Conservation (phyloP, 2,797 vertebrate genomes). For the Pelochelys cantorii region DNA sequence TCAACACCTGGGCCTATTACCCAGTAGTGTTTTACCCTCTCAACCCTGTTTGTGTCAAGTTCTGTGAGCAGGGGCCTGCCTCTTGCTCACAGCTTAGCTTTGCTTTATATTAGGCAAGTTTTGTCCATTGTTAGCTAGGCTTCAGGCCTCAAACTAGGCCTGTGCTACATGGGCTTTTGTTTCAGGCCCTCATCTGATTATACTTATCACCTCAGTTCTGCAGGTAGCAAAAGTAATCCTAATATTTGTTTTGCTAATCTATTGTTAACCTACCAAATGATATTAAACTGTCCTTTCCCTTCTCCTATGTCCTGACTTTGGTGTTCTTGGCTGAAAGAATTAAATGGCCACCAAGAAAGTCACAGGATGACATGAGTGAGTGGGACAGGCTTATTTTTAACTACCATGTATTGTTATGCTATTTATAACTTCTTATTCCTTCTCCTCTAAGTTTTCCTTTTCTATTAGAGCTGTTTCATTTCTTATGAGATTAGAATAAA, state of each 20-base stretch:
- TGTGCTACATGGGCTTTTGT: too few species aligned
- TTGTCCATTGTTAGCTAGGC: too few species aligned
- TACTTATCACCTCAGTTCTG: rapidly evolving
- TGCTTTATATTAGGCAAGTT: too few species aligned
- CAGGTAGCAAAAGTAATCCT: rapidly evolving
- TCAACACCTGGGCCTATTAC: too few species aligned
- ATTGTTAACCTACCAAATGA: background rate
- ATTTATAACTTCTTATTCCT: background rate
- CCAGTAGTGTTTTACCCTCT: too few species aligned
- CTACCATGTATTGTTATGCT: rapidly evolving
- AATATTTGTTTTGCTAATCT: background rate
- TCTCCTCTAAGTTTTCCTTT: background rate
- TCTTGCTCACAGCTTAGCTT: too few species aligned
- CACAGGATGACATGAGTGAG: background rate
- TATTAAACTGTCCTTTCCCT: rapidly evolving
- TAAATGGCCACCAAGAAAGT: background rate
- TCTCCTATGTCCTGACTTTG: background rate
- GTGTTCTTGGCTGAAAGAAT: background rate
- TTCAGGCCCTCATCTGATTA: too few species aligned
- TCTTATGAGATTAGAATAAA: background rate
- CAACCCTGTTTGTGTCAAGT: too few species aligned
- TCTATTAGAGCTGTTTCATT: rapidly evolving
- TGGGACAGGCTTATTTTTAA: background rate
- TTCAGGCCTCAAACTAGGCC: too few species aligned
- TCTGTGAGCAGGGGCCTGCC: too few species aligned